These are phyloP conservation scores for Tokudaia tokunoshimensis DNA, from an alignment of 2,797 vertebrate species.

Conservation along the genomic window DNA sequence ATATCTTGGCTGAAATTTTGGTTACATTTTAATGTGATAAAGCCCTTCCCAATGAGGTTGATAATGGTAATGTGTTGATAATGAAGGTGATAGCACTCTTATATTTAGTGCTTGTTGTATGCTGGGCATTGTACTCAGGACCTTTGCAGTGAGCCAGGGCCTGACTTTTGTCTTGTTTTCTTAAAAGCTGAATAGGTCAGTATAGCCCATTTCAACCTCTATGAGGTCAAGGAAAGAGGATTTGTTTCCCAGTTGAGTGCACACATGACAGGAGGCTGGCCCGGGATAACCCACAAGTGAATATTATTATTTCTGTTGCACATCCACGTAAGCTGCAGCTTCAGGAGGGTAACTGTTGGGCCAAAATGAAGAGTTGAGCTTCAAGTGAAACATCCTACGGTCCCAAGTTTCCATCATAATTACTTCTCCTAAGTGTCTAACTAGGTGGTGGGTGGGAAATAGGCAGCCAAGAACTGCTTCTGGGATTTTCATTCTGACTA, in stretches of 20 bases:
- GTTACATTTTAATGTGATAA: background rate
- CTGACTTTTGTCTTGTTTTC: background rate
- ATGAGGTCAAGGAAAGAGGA: background rate
- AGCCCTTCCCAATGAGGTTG: background rate
- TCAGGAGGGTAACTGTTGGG: slow-evolving; percentile 3
- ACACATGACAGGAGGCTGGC: background rate
- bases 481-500: slow-evolving; percentile 20
- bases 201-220: background rate
- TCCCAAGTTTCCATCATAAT: slow-evolving; percentile 41
- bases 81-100: background rate
- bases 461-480: slow-evolving; percentile 24
- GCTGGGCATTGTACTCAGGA: background rate
- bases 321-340: background rate
- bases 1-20: background rate
- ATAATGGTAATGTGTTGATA: background rate
- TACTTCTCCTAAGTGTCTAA: slow-evolving; percentile 17
- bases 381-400: background rate
- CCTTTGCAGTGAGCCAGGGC: background rate
- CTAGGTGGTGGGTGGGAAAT: background rate
- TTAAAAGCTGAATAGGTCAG: background rate
- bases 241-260: background rate
- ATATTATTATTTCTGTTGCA: no score
- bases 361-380: background rate
- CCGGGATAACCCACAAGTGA: background rate
- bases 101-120: background rate